Percentiles rank a stretch among this genome's conserved stretches.
Evolutionary conservation across 2,113 vertebrate genomes (phyloP).

Genomic region (Poicephalus meyeri): DNA sequence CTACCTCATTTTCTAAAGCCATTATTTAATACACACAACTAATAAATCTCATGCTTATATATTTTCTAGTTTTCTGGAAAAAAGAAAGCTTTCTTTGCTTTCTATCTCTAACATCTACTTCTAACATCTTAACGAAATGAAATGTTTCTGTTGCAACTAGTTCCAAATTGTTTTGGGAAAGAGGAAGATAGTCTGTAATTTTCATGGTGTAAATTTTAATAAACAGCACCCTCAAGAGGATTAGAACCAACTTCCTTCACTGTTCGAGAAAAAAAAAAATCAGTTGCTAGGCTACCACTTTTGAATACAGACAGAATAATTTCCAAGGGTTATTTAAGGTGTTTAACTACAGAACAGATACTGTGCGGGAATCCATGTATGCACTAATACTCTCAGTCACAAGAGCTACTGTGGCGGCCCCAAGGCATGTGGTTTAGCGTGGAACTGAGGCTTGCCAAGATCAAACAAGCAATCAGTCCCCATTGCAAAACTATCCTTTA

Average conservation of each 20-base stretch:
- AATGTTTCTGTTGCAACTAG: not conserved
- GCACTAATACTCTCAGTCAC: not conserved
- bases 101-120: not conserved
- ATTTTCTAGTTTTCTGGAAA: not conserved
- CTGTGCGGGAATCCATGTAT: not conserved
- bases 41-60: not conserved
- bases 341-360: constrained; percentile 4
- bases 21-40: not conserved
- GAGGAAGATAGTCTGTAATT: not conserved
- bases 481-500: not conserved
- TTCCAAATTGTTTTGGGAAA: not conserved
- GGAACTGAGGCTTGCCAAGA: not conserved
- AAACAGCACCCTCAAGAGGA: constrained; percentile 72
- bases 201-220: constrained; percentile 61
- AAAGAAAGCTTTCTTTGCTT: not conserved
- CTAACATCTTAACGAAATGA: not conserved
- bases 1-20: not conserved
- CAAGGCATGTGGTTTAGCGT: not conserved
- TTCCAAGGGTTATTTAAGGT: constrained; percentile 59
- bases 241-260: constrained; percentile 17
- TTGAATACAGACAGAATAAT: constrained; percentile 44
- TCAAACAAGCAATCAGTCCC: not conserved
- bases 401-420: not conserved
- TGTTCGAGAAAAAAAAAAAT: not conserved
- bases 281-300: constrained; percentile 53